phyloP scores from a whole-genome alignment of 2,888 invertebrate genomes.

The Protonemura montana region DNA sequence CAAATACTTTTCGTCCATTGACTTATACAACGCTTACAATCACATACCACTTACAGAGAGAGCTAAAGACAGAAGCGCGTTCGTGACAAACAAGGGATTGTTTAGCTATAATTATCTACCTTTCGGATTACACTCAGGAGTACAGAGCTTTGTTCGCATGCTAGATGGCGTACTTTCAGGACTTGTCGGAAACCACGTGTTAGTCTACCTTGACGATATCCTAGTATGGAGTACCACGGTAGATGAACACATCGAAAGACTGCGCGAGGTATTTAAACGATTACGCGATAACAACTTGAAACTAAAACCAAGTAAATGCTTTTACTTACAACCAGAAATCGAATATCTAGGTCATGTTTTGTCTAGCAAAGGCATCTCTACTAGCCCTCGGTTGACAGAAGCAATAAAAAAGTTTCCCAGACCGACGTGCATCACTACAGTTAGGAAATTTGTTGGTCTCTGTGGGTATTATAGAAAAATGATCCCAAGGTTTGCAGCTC shows the following conservation, averaged over 20 bases:
- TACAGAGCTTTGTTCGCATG: background rate
- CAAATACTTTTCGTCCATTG: conserved; percentile 15
- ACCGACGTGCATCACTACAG: background rate
- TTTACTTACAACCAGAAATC: background rate
- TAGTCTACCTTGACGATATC: conserved; percentile 28
- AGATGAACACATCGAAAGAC: conserved; percentile 3
- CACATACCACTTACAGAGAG: background rate
- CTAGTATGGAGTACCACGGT: background rate
- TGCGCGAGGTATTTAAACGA: background rate
- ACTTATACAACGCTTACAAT: background rate
- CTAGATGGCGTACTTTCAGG: background rate
- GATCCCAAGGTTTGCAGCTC: background rate
- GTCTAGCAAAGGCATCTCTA: background rate
- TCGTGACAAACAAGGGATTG: background rate
- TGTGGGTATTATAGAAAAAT: conserved; percentile 23
- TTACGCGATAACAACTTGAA: background rate
- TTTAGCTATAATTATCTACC: background rate
- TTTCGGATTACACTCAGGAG: background rate
- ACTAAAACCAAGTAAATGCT: conserved; percentile 33
- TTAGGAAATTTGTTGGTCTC: conserved; percentile 9
- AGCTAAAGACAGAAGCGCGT: conserved; percentile 2
- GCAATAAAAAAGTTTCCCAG: background rate
- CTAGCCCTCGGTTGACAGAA: background rate
- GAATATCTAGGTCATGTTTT: conserved; percentile 13
- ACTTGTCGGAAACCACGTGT: background rate